Base-by-base conservation (phyloP, 2,113 vertebrate species). In the Etheostoma cragini region DNA sequence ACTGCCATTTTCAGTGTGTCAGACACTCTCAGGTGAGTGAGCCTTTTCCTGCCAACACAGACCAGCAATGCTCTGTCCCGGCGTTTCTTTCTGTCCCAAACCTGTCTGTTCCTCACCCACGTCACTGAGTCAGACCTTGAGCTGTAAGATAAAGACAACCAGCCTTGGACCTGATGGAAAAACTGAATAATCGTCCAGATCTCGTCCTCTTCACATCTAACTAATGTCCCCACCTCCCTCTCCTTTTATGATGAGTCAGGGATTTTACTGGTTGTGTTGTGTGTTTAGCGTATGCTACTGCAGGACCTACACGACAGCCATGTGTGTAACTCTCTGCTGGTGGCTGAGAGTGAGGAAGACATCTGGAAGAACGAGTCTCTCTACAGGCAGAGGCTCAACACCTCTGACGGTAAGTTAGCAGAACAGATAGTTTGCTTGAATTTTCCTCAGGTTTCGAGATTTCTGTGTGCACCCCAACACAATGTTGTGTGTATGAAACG, bases 321-420 rank as follows among this genome's bases (percentile, higher is more conserved):
- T 4, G 91, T 97, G 68, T 99, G 98, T 87, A 97, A 99, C 93
- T 97, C 96, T 8, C 94, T 99, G 46, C 94, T 99, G 92, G 98
- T 99, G 83, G 98, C 97, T 3, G 98, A 99, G 94, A 99, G 98
- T 10, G 98, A 99, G 79, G 98, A 99, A 78, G 98, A 99, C 82
- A 97, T 99, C 90, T 99, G 98, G 98, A 98, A 99, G 92, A 97
- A 94, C 0, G 98, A 99, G 92, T 96, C 96, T 0, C 95, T 95
- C 11, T 99, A 96, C 81, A 95, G 95, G 79, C 97, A 96, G 78
- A 94, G 86, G 6, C 91, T 94, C 16, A 92, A 96, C 80, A 92
- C 94, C 33, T 96, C 95, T 0, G 98, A 99, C 3, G 98, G 98
- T 99, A 82, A 76, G 93, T 73, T 14, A 61, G n/a, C 19, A 46